Evolutionary conservation across 2,797 vertebrate species (phyloP).

Genomic region (Neomorphus geoffroyi): DNA sequence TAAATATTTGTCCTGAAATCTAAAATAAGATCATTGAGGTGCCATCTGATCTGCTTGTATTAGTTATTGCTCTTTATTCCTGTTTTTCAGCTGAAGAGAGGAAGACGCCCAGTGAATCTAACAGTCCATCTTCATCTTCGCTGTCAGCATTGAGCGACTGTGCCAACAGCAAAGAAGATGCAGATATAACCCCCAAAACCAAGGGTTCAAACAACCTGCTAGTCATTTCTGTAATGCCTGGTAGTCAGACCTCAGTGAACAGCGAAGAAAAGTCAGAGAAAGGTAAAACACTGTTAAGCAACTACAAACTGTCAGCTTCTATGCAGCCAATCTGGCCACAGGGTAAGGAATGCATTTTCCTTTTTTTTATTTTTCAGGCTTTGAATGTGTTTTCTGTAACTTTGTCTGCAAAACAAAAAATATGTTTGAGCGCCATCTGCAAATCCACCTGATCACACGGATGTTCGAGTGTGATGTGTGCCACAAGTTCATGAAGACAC

Average conservation of each 20-base stretch:
- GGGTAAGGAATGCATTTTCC: background rate
- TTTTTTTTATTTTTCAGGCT: slow-evolving; percentile 81
- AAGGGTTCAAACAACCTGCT: slow-evolving; percentile 91
- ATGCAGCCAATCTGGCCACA: accelerated
- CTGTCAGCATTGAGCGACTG: slow-evolving; percentile 97
- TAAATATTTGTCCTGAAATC: background rate
- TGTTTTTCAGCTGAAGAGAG: slow-evolving; percentile 77
- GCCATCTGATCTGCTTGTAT: background rate
- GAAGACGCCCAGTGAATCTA: slow-evolving; percentile 90
- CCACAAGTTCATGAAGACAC: slow-evolving; percentile 99
- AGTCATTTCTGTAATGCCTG: slow-evolving; percentile 89
- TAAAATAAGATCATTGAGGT: background rate
- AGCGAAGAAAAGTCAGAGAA: slow-evolving; percentile 94
- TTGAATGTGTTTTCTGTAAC: slow-evolving; percentile 99
- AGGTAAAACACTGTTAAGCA: slow-evolving; percentile 76
- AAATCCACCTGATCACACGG: slow-evolving; percentile 98
- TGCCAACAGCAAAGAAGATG: slow-evolving; percentile 94
- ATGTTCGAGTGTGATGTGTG: slow-evolving; percentile 99
- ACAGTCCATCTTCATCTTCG: slow-evolving; percentile 94
- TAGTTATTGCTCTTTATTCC: background rate
- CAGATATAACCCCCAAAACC: slow-evolving; percentile 85
- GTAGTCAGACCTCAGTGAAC: slow-evolving; percentile 88
- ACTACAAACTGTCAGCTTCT: background rate
- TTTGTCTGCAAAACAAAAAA: slow-evolving; percentile 98
- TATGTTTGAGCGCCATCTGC: slow-evolving; percentile 98